Evolutionary conservation across 2,888 invertebrate species (phyloP).

Genomic region (Ectobius pallidus): DNA sequence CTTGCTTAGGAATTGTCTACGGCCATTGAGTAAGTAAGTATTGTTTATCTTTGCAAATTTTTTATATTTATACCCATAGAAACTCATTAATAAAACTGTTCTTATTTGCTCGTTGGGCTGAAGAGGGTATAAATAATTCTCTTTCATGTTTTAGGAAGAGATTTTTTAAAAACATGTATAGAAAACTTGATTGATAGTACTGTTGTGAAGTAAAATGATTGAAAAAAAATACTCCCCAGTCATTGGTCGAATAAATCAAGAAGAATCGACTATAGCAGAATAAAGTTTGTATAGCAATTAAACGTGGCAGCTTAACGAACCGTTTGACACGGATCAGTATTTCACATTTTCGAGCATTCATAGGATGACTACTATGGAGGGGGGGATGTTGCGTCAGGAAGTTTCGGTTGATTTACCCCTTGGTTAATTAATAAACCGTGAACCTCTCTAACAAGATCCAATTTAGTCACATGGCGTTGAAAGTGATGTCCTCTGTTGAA

Average conservation of each 20-base stretch:
- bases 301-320: constrained; percentile 25
- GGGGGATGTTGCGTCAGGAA: constrained; percentile 24
- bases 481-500: constrained; percentile 16
- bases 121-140: too few relatives aligned
- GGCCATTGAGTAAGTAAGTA: too few relatives aligned
- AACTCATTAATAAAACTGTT: too few relatives aligned
- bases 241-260: constrained; percentile 27
- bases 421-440: constrained; percentile 32
- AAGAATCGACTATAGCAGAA: constrained; percentile 14
- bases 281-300: constrained; percentile 27
- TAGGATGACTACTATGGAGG: not conserved
- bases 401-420: constrained; percentile 29
- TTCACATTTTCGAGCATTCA: constrained; percentile 25
- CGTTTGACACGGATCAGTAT: constrained; percentile 26
- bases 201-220: constrained; percentile 11
- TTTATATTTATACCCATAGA: too few relatives aligned
- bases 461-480: constrained; percentile 24
- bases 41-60: too few relatives aligned
- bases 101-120: too few relatives aligned
- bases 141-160: too few relatives aligned
- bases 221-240: not conserved
- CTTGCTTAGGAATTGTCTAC: too few relatives aligned
- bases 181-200: too few relatives aligned
- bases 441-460: constrained; percentile 26
- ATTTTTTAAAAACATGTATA: too few relatives aligned